phyloP scores from a whole-genome alignment of 2,797 vertebrate genomes.

The Trichosurus vulpecula region DNA sequence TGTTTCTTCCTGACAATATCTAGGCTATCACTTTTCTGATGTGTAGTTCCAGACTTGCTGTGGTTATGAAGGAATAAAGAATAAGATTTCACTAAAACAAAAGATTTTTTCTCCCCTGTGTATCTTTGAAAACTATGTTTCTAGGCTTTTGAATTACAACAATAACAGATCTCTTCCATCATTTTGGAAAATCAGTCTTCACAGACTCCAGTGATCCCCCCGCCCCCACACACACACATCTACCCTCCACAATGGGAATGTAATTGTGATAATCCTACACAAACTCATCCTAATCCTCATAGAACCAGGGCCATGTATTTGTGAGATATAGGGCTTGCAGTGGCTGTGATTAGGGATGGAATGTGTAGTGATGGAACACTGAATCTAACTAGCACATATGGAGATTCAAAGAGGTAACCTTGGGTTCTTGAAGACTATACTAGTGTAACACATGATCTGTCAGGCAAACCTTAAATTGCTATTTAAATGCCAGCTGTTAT shows the following conservation, averaged over 20 bases:
- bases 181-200: neutral
- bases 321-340: neutral
- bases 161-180: neutral
- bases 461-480: neutral
- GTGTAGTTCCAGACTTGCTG: neutral
- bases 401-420: neutral
- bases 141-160: neutral
- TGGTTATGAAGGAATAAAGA: neutral
- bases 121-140: neutral
- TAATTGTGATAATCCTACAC: neutral
- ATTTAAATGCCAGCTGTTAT: neutral
- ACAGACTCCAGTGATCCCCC: neutral
- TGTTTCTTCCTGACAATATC: constrained; percentile 38
- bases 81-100: neutral
- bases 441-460: neutral
- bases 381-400: neutral
- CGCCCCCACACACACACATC: neutral
- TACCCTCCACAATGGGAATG: neutral
- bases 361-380: neutral
- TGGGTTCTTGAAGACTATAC: neutral
- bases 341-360: neutral
- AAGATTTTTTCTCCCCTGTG: neutral
- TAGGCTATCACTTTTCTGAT: constrained; percentile 20
- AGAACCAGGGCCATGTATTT: neutral
- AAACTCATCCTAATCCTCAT: neutral